phyloP scores from a whole-genome alignment of 2,888 invertebrate genomes.

The Trissolcus brochymenae region DNA sequence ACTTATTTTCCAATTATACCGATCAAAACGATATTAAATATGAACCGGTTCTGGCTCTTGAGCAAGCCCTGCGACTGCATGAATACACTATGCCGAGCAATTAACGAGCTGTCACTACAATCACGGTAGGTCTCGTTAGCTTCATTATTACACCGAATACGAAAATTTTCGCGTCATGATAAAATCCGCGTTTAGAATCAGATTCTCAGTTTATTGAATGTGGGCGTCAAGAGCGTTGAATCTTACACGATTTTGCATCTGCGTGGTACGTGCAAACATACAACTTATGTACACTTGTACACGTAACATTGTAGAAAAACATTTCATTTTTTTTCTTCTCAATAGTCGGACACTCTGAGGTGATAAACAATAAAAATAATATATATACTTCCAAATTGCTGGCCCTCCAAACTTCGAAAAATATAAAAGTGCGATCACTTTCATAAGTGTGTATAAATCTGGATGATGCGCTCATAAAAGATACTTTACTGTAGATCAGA shows the following conservation, averaged over 20 bases:
- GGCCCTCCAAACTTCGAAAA: slow-evolving; percentile 24
- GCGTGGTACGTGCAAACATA: slow-evolving; percentile 26
- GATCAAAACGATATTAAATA: slow-evolving; percentile 57
- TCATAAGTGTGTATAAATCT: slow-evolving; percentile 73
- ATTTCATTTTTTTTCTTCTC: neutral
- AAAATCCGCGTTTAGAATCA: slow-evolving; percentile 53
- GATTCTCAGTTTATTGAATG: slow-evolving; percentile 54
- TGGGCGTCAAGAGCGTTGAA: slow-evolving; percentile 38
- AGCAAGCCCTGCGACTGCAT: slow-evolving; percentile 51
- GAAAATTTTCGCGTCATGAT: slow-evolving; percentile 58
- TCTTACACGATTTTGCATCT: slow-evolving; percentile 38
- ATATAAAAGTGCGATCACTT: slow-evolving; percentile 67
- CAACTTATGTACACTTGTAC: slow-evolving; percentile 3
- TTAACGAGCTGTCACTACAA: slow-evolving; percentile 59
- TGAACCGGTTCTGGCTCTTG: slow-evolving; percentile 57
- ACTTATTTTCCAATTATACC: slow-evolving; percentile 57
- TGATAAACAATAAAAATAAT: too few relatives aligned
- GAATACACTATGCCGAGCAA: slow-evolving; percentile 57
- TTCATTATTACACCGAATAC: slow-evolving; percentile 57
- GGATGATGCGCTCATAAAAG: slow-evolving; percentile 74
- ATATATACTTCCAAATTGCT: neutral
- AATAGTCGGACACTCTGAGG: too few relatives aligned
- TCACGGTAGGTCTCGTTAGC: slow-evolving; percentile 59
- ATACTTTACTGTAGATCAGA: slow-evolving; percentile 50
- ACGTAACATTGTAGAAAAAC: slow-evolving; percentile 38